A percentile compares a stretch with the other conserved stretches of the same genome.
Conservation (phyloP, 2,888 invertebrate genomes). For the Cantharis rustica region DNA sequence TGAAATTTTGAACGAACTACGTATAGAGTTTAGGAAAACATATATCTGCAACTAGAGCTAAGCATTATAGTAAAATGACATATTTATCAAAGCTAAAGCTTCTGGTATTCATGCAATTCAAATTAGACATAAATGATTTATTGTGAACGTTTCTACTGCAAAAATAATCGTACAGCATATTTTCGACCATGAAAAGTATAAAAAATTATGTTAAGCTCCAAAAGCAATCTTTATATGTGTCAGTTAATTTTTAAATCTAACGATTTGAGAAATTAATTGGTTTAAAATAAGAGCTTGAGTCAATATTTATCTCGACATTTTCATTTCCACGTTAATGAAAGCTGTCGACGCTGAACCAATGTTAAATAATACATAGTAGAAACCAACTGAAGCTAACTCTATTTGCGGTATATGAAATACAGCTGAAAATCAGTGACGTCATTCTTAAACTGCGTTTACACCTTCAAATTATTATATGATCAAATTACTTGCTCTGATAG, state of each 20-base stretch:
- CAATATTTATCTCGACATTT: not conserved
- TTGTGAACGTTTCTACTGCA: slow-evolving; percentile 14
- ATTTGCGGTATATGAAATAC: not conserved
- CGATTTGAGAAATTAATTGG: not conserved
- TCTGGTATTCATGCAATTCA: slow-evolving; percentile 15
- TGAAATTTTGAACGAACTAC: slow-evolving; percentile 21
- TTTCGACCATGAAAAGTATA: not conserved
- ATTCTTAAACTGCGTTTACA: not conserved
- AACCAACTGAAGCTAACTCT: not conserved
- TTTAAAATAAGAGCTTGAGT: not conserved
- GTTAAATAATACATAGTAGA: not conserved
- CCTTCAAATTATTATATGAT: no score
- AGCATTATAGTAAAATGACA: slow-evolving; percentile 21
- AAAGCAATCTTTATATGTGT: not conserved
- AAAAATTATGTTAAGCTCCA: not conserved
- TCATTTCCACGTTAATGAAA: not conserved
- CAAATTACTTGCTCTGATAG: no score
- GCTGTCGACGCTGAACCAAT: not conserved
- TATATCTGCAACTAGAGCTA: slow-evolving; percentile 23
- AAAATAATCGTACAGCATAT: slow-evolving; percentile 14
- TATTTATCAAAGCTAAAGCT: slow-evolving; percentile 15
- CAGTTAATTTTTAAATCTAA: not conserved
- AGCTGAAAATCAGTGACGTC: not conserved
- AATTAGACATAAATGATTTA: slow-evolving; percentile 24
- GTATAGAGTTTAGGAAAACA: slow-evolving; percentile 14